phyloP scores from a whole-genome alignment of 1,140 invertebrate genomes.

The Zaprionus nigranus region DNA sequence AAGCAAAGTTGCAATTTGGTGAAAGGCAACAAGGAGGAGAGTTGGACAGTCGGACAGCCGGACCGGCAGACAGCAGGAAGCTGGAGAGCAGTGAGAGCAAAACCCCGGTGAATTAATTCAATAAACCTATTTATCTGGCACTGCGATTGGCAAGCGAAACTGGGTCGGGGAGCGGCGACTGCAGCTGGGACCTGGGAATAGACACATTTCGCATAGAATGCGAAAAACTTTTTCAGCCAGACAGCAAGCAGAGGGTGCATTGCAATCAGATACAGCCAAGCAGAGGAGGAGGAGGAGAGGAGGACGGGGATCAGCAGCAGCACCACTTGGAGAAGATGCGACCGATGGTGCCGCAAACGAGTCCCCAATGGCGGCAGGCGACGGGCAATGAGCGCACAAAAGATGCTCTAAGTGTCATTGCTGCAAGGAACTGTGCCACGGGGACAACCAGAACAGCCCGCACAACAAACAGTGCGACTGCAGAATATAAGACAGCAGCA shows the following conservation, averaged over 20 bases:
- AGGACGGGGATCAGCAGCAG: neutral
- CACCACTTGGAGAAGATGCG: slow-evolving; percentile 53
- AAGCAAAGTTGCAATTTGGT: slow-evolving; percentile 45
- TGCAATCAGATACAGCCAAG: slow-evolving; percentile 60
- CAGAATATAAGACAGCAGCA: slow-evolving; percentile 47
- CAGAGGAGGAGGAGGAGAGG: slow-evolving; percentile 35
- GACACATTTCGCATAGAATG: slow-evolving; percentile 64
- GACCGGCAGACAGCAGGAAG: neutral
- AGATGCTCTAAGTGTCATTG: slow-evolving; percentile 76
- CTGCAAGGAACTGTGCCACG: slow-evolving; percentile 74
- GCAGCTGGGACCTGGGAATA: slow-evolving; percentile 36
- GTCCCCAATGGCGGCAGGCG: slow-evolving; percentile 73
- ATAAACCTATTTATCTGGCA: slow-evolving; percentile 78
- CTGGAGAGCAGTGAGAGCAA: neutral
- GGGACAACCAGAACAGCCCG: slow-evolving; percentile 52
- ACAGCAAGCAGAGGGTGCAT: slow-evolving; percentile 43
- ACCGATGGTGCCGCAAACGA: slow-evolving; percentile 68
- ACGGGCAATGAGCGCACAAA: slow-evolving; percentile 72
- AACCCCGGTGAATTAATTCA: slow-evolving; percentile 71
- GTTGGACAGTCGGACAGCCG: slow-evolving; percentile 1
- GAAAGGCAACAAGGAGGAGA: slow-evolving; percentile 39
- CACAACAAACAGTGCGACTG: slow-evolving; percentile 43
- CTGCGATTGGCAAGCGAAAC: slow-evolving; percentile 20
- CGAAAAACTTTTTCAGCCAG: slow-evolving; percentile 72
- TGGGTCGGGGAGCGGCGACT: slow-evolving; percentile 14